A percentile compares a stretch with the other conserved stretches of the same genome.
Conservation (phyloP, 2,113 vertebrate genomes). For the Microcebus tavaratra region DNA sequence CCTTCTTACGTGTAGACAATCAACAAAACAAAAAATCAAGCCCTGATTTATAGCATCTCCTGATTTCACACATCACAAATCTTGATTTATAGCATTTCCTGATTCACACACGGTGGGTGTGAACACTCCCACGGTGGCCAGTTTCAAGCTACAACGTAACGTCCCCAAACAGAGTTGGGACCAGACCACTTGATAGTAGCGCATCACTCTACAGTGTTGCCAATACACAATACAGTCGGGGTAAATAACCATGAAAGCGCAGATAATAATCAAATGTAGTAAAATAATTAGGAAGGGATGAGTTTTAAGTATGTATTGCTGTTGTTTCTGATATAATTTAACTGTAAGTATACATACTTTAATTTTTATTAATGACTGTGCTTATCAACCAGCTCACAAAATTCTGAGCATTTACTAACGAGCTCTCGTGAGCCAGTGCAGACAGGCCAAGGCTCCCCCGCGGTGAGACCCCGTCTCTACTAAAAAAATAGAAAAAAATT, state of each 20-base stretch:
- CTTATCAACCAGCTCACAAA: not conserved
- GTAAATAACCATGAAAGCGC: too few species aligned
- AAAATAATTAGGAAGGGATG: not conserved
- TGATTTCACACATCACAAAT: too few species aligned
- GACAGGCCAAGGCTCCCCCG: not conserved
- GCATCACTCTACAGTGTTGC: too few species aligned
- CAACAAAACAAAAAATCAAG: not conserved
- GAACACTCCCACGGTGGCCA: not conserved
- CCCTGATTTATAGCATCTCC: not conserved
- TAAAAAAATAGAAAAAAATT: too few species aligned
- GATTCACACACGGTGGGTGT: too few species aligned
- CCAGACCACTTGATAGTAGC: accelerated
- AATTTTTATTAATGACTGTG: not conserved
- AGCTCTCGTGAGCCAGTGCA: accelerated
- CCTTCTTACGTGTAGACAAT: not conserved
- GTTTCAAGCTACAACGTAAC: not conserved
- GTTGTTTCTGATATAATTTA: not conserved
- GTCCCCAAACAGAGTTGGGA: not conserved
- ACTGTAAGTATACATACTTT: not conserved
- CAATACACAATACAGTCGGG: accelerated
- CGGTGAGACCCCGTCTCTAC: too few species aligned
- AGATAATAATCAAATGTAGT: not conserved
- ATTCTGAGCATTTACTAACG: not conserved
- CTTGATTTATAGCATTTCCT: too few species aligned
- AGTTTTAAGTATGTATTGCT: not conserved